A percentile compares a stretch with the other conserved stretches of the same genome.
Conservation (phyloP, 1,140 invertebrate genomes). For the Neuroterus valhalla region DNA sequence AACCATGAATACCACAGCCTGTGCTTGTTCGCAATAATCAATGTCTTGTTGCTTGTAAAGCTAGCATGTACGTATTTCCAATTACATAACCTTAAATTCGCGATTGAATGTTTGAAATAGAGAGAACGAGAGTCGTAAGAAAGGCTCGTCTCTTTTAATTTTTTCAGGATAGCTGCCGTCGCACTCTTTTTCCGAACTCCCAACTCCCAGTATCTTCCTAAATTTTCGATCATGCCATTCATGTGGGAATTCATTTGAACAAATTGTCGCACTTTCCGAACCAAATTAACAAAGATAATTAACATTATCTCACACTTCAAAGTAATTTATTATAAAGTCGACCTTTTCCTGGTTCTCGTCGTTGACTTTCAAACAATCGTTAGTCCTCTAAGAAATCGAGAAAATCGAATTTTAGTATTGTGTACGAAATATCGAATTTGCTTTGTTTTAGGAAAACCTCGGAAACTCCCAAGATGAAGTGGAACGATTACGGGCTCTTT, state of each 20-base stretch:
- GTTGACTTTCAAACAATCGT: background rate
- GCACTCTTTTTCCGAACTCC: constrained; percentile 66
- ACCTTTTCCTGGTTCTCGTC: constrained; percentile 4
- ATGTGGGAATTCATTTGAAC: background rate
- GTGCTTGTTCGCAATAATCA: background rate
- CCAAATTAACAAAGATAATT: constrained; percentile 5
- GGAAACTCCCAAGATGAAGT: constrained; percentile 70
- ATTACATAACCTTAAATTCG: background rate
- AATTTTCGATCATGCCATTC: constrained; percentile 26
- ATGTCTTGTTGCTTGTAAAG: constrained; percentile 6
- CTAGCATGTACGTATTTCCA: background rate
- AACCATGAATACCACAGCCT: background rate
- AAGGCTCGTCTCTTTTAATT: constrained; percentile 59
- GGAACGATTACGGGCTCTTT: constrained; percentile 63
- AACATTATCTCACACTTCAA: background rate
- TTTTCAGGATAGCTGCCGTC: constrained; percentile 75
- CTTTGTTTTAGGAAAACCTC: constrained; percentile 71
- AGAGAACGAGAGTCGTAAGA: constrained; percentile 12
- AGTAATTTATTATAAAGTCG: background rate
- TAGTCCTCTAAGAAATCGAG: constrained; percentile 23
- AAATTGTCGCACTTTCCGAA: constrained; percentile 24
- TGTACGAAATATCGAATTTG: constrained; percentile 1
- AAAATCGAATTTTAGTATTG: background rate
- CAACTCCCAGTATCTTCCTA: constrained; percentile 45
- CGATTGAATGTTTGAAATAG: background rate